Base-by-base conservation (phyloP, 92 coral and sea anemone genomes). In the Isaurus tuberculatus region DNA sequence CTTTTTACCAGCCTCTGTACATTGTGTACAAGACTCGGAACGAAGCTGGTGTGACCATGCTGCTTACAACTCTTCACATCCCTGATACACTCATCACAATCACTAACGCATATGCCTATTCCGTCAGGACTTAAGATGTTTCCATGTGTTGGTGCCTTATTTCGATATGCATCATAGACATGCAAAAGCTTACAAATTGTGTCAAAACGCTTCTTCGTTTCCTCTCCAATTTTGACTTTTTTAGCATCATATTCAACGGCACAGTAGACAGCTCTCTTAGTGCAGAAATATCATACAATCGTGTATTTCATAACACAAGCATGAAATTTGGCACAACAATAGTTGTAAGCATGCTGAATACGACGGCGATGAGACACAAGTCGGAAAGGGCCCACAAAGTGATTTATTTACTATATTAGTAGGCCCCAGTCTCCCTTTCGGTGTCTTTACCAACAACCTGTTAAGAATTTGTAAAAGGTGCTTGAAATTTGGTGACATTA, bases 141-240 rank as follows among this genome's bases (percentile, higher is more conserved):
- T 49, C 79, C 79, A 40, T 15, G 28, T 66, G 85, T 68, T 22
- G 75, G 77, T 13, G 42, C 51, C 6, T 16, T 31, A 40, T 25
- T 33, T 19, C 30, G 75, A 64, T 85, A 85, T 31, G 79, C 75
- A 42, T 85, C 78, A 77, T 85, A 85, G 19, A 85, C 43, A 36
- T 85, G 89, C 57, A 85, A 44, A 10, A 85, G 75, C 66, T 85
- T 85, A 1, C 81, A 73, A 31, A 75, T 79, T 31, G 85, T 60
- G 55, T 73, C 77, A 22, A 79, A 85, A 28, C 48, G 65, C 26
- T 66, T 49, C 25, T 79, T 65, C 73, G 77, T 85, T 36, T 75
- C 77, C n/a, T n/a, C n/a, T n/a, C n/a, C n/a, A n/a, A n/a, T n/a
- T n/a, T n/a, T n/a, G n/a, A n/a, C n/a, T n/a, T n/a, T n/a, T n/a